Base-by-base conservation (phyloP, 2,113 vertebrate genomes). In the Baryphthengus martii region DNA sequence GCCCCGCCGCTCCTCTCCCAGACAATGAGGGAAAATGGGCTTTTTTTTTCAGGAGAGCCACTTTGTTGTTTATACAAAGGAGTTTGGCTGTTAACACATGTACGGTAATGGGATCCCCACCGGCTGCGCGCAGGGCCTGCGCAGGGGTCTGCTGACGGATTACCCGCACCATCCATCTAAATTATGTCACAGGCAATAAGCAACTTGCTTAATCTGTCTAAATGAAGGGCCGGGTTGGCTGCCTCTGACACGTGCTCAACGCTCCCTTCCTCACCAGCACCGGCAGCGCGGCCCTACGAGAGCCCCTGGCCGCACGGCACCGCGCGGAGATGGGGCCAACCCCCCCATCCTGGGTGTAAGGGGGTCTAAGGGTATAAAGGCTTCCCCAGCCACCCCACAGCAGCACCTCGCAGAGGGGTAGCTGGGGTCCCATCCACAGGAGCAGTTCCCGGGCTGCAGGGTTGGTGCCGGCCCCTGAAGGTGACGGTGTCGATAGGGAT, bases 111-210 rank as follows among this genome's bases (percentile, higher is more conserved):
- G 98, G 97, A 98, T 98, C 98, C 97, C 97, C 88, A 96, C 96
- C 97, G 97, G 98, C 98, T 96, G 97, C 96, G 61, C 62, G 81
- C 84, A 75, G 88, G 92, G 91, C 91, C 78, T 25, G 90, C 94
- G 96, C 78, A 52, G 89, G 82, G 89, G 95, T 94, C 97, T 96
- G 95, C 92, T 98, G 98, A 98, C 97, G 97, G 98, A 98, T 98
- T 97, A 97, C 97, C 96, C 97, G 86, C 97, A 96, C 98, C 98
- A 98, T 98, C 98, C 98, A 98, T 98, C 98, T 98, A 98, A 98
- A 99, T 99, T 98, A 98, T 98, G 98, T 98, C 98, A 97, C 97
- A 33, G 97, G 97, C 97, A 98, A 97, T 98, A 96, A 98, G 97
- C 97, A 85, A 97, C 98, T 97, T 96, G 97, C 97, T 97, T 75